Percentiles rank a stretch among this genome's conserved stretches.
Conservation (phyloP, 2,888 invertebrate species). For the Tridacna gigas region DNA sequence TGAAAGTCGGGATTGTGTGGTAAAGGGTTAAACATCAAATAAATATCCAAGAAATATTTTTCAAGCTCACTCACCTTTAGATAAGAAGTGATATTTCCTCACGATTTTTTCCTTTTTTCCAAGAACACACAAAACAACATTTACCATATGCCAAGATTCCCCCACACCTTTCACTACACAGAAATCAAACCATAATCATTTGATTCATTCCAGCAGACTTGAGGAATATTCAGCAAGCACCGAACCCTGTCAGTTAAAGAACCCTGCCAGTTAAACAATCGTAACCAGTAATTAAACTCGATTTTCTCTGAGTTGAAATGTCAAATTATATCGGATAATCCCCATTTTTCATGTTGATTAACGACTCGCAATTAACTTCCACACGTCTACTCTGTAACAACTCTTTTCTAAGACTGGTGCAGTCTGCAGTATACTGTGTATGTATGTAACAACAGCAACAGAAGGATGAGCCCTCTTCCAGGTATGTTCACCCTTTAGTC, state of each 20-base stretch:
- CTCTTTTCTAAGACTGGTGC: slow-evolving; percentile 12
- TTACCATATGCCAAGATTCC: slow-evolving; percentile 3
- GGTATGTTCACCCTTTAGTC: too few species aligned
- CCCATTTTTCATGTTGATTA: slow-evolving; percentile 24
- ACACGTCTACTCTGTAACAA: slow-evolving; percentile 14
- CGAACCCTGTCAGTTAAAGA: slow-evolving; percentile 13
- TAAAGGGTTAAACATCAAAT: too few species aligned
- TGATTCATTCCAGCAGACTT: neutral
- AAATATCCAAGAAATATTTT: too few species aligned
- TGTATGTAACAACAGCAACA: neutral
- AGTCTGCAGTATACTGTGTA: slow-evolving; percentile 9
- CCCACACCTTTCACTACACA: neutral
- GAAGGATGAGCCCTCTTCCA: too few species aligned
- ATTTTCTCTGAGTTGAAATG: slow-evolving; percentile 21
- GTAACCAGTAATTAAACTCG: slow-evolving; percentile 19
- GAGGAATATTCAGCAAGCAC: neutral
- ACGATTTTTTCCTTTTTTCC: neutral
- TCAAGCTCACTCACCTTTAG: neutral
- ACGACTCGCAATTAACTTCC: slow-evolving; percentile 15
- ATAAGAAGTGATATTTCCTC: neutral
- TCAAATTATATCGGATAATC: slow-evolving; percentile 19
- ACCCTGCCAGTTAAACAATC: slow-evolving; percentile 14
- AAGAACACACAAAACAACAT: slow-evolving; percentile 1
- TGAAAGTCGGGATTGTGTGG: too few species aligned
- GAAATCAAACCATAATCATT: slow-evolving; percentile 18